Evolutionary conservation across 2,797 vertebrate genomes (phyloP), one percentile per base, ranked within the genome.

Genomic region (Halcyon chelicuti): DNA sequence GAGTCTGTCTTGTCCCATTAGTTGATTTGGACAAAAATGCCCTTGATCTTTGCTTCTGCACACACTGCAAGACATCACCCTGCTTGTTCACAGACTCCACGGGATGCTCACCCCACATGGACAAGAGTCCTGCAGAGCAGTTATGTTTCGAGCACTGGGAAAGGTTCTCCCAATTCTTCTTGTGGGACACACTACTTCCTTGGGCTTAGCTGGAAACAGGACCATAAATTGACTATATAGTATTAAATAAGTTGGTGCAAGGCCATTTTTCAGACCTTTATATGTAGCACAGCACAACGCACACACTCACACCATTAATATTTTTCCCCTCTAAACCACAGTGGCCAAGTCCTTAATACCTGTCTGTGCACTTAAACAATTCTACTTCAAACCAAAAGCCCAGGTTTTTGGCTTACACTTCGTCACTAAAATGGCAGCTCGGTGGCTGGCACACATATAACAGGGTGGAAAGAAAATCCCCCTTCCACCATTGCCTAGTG

Each of bases 231-330:
- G 7, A 16, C 7, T 26, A 3, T 9, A 12, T 0, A 37, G 2
- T 13, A 68, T 15, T 68, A 26, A 84, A 14, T 33, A 37, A 1
- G 0, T 25, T 47, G 10, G 4, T 78, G 18, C 4, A 1, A 5
- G 14, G 12, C 5, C 10, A 47, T 1, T 65, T 68, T 71, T 88
- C n/a, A 49, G 26, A 46, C 13, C 7, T 5, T 47, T 31, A 17
- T 49, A 57, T 0, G 0, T 37, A 46, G n/a, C 12, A 23, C 2
- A 0, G 44, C 10, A 35, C 31, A 76, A 22, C 3, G 7, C 22
- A 51, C 35, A 16, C 1, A 0, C 22, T 57, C 42, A 33, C 28
- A 12, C 17, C 61, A 14, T 33, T 70, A 39, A 66, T 6, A 8
- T 37, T 77, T 74, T 25, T 17, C 9, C 9, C 6, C 28, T 61